These are phyloP conservation scores for Taeniopygia guttata DNA, from an alignment of 2,797 vertebrate genomes.

Conservation along the genomic window DNA sequence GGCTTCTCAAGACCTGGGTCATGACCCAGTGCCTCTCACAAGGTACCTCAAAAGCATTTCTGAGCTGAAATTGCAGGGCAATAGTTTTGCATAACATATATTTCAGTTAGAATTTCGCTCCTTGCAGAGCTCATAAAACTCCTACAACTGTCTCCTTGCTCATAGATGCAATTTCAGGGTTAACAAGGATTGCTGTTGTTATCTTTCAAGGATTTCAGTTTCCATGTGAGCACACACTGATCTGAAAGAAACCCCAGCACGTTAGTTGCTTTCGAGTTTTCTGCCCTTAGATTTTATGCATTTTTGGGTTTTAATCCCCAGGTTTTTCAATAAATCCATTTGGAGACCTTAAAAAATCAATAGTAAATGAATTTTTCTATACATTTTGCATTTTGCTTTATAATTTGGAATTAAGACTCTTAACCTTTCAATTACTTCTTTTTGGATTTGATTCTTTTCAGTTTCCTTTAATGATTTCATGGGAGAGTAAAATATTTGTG, in stretches of 20 bases:
- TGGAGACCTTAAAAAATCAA: neutral
- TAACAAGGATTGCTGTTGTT: neutral
- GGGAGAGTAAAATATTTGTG: neutral
- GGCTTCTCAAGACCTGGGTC: constrained; percentile 72
- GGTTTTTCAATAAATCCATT: neutral
- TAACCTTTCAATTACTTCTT: neutral
- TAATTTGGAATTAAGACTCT: neutral
- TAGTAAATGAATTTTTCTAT: neutral
- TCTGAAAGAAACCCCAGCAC: neutral
- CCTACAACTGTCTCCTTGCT: neutral
- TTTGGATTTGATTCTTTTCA: neutral
- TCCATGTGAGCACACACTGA: neutral
- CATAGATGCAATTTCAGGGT: neutral
- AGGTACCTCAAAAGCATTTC: constrained; percentile 63
- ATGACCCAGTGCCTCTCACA: constrained; percentile 59
- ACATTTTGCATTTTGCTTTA: neutral
- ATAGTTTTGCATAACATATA: constrained; percentile 14
- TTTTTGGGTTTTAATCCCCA: fast-evolving
- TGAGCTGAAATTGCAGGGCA: constrained; percentile 25
- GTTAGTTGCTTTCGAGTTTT: neutral
- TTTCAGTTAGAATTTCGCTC: neutral
- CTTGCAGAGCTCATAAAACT: neutral
- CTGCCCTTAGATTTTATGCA: neutral
- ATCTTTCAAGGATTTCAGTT: neutral
- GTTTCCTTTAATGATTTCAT: neutral